Evolutionary conservation across 2,113 vertebrate genomes (phyloP), one percentile per base, ranked within the genome.

Genomic region (Atlantisia rogersi): DNA sequence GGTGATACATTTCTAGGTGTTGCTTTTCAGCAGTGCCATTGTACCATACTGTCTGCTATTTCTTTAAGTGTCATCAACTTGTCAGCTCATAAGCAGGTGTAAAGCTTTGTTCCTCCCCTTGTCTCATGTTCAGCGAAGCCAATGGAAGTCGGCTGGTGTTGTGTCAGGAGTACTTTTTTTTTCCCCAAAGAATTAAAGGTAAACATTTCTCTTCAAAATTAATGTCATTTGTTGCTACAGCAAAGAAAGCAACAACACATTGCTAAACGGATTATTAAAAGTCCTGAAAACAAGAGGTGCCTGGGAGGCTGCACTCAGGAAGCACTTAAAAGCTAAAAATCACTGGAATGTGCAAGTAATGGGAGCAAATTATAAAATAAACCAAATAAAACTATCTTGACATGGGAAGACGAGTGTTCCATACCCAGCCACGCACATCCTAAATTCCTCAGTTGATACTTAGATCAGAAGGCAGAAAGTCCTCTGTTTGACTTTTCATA

Each of bases 1-100:
- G 70, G 91, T 90, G 93, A 84, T 80, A 95, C 87, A 80, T 94
- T 92, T 95, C 8, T 74, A 88, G 81, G 58, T 88, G 85, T 50
- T 95, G 84, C 93, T 94, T 97, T 95, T 96, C 95, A 97, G 82
- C 95, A 96, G 63, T 59, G 82, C 90, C 93, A 95, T 94, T 96
- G 90, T 96, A 88, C 67, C 59, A 93, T 59, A 91, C 50, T 71
- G 58, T 85, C 89, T 92, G 78, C 91, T 87, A 65, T 92, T 95
- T 84, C 81, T 95, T 70, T 53, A 95, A 87, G 50, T 97, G 95
- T 96, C 96, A 96, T 92, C 94, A 91, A 58, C 93, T 82, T 95
- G 93, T 96, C 95, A 96, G 63, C 52, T 91, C 84, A 52, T 58
- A 84, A 88, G 87, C 95, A 96, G 90, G 87, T 95, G 94, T 70